Percentiles rank a stretch among this genome's conserved stretches.
Evolutionary conservation across 53 echinoderm and acorn worm genomes (phyloP).

Genomic region (Temnopleurus reevesii): DNA sequence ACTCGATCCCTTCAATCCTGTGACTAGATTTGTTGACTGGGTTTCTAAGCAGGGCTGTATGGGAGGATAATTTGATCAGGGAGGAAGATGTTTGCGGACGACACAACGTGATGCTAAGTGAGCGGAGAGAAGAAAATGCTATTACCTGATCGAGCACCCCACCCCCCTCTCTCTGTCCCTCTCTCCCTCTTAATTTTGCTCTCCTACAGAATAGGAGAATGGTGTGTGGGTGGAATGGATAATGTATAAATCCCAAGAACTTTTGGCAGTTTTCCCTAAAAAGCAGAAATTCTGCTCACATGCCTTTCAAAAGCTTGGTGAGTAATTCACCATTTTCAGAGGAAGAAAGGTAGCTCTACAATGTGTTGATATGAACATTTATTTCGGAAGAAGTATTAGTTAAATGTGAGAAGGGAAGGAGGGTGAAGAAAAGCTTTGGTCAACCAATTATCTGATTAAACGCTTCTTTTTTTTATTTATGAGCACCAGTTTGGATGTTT

Average conservation of each 20-base stretch:
- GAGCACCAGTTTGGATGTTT: background rate
- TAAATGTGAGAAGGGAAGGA: too few species aligned
- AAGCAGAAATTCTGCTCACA: background rate
- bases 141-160: constrained; percentile 11
- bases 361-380: too few species aligned
- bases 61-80: background rate
- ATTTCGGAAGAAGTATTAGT: too few species aligned
- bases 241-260: constrained; percentile 14
- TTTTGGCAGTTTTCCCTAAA: constrained; percentile 16
- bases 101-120: background rate
- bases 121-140: constrained; percentile 12
- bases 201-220: background rate
- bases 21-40: background rate
- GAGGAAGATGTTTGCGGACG: background rate
- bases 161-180: background rate
- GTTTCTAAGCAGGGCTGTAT: background rate
- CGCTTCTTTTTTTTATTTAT: background rate
- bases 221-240: constrained; percentile 28
- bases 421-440: too few species aligned
- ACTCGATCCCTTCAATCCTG: background rate
- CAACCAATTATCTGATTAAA: too few species aligned
- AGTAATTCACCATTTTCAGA: too few species aligned
- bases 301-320: too few species aligned
- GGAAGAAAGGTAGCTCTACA: too few species aligned
- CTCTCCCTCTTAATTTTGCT: too few species aligned